These are phyloP conservation scores for Whitmania pigra DNA, from an alignment of 1,140 invertebrate genomes.

Conservation along the genomic window DNA sequence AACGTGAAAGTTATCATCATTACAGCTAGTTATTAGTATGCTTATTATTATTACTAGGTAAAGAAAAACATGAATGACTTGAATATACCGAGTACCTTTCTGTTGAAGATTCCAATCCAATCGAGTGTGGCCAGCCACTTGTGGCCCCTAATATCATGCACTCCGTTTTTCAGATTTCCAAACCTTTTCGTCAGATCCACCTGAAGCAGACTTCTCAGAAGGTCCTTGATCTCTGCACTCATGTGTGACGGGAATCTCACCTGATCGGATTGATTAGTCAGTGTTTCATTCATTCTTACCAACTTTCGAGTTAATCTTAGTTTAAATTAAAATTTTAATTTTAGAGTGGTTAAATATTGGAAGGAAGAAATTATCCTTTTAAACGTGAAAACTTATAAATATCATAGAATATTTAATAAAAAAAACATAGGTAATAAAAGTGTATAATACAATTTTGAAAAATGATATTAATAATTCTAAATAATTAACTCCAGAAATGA, in stretches of 20 bases:
- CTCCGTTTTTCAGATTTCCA: conserved; percentile 95
- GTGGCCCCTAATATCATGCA: conserved; percentile 97
- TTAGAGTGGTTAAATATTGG: no score
- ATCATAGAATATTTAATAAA: no score
- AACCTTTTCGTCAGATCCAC: conserved; percentile 98
- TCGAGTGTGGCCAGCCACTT: conserved; percentile 97
- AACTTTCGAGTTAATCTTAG: no score
- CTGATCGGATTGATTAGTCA: conserved; percentile 31
- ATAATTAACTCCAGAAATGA: neutral
- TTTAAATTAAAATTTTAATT: no score
- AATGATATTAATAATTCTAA: no score
- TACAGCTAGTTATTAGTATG: no score
- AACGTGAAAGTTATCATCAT: neutral
- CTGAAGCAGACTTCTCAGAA: conserved; percentile 88
- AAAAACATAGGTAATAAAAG: no score
- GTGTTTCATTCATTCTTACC: no score
- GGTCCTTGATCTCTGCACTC: conserved; percentile 77
- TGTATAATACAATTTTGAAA: no score
- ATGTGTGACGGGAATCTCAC: conserved; percentile 62
- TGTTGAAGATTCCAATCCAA: conserved; percentile 98
- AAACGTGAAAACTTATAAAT: no score
- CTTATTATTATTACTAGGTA: neutral
- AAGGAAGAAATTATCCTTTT: no score
- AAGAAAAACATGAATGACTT: neutral
- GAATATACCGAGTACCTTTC: conserved; percentile 52